Percentiles rank a stretch among this genome's conserved stretches.
Conservation (phyloP, 2,888 invertebrate species). For the Ypsolopha scabrella region DNA sequence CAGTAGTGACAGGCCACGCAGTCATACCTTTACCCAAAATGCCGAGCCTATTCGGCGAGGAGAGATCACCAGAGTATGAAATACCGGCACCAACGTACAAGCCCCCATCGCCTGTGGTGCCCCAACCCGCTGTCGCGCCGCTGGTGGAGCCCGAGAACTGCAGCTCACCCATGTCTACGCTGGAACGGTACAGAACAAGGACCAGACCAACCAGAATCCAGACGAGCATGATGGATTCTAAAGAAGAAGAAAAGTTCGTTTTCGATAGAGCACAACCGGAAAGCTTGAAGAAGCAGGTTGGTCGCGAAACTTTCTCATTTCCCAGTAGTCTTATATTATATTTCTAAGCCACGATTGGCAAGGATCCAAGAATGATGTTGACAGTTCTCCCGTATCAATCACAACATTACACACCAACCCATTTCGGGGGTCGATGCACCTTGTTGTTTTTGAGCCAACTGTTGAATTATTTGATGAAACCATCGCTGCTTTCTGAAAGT, state of each 20-base stretch:
- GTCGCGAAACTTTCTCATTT: background rate
- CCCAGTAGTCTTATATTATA: too few species aligned
- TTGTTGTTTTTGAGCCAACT: background rate
- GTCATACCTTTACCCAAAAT: conserved; percentile 75
- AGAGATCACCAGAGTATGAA: conserved; percentile 45
- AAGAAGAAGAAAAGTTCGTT: conserved; percentile 77
- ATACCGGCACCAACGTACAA: conserved; percentile 35
- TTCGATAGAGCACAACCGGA: conserved; percentile 75
- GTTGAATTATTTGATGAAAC: background rate
- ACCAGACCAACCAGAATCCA: conserved; percentile 50
- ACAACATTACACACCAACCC: background rate
- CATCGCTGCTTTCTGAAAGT: background rate
- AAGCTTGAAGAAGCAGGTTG: conserved; percentile 61
- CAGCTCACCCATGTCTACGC: conserved; percentile 54
- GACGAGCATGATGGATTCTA: conserved; percentile 31
- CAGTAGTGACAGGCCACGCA: conserved; percentile 72
- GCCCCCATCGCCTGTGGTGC: conserved; percentile 44
- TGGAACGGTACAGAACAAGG: conserved; percentile 56
- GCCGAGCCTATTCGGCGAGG: conserved; percentile 63
- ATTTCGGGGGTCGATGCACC: background rate
- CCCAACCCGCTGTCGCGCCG: conserved; percentile 27
- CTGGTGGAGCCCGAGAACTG: conserved; percentile 24
- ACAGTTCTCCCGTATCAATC: too few species aligned
- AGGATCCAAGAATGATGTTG: too few species aligned
- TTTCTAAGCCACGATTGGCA: too few species aligned